A percentile compares a stretch with the other conserved stretches of the same genome.
phyloP scores from a whole-genome alignment of 2,888 invertebrate species.

The Drosophila birchii region DNA sequence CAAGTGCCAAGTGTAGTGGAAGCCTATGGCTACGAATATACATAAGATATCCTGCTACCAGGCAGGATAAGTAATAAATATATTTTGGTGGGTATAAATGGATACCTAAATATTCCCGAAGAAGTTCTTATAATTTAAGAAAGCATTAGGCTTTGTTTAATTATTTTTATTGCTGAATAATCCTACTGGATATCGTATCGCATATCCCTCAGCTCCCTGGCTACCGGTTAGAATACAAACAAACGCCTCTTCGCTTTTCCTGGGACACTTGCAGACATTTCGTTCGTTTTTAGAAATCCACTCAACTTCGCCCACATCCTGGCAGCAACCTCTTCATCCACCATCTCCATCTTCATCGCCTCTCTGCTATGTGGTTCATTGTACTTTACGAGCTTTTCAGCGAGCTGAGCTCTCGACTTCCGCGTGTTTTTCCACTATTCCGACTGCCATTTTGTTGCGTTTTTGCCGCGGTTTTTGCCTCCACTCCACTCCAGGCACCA shows the following conservation, averaged over 20 bases:
- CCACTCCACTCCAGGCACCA: background rate
- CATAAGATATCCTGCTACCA: background rate
- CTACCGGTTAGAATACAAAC: constrained; percentile 52
- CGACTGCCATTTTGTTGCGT: constrained; percentile 67
- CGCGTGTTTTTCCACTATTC: constrained; percentile 60
- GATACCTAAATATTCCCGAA: too few species aligned
- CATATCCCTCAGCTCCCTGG: background rate
- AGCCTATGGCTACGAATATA: background rate
- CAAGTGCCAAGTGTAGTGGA: constrained; percentile 53
- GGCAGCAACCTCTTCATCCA: constrained; percentile 4
- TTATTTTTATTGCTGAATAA: too few species aligned
- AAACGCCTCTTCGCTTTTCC: constrained; percentile 43
- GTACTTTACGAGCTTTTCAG: constrained; percentile 69
- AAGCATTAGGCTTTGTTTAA: background rate
- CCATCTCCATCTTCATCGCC: constrained; percentile 5
- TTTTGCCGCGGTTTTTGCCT: constrained; percentile 29
- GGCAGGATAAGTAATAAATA: background rate
- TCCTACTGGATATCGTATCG: background rate
- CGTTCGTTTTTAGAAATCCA: constrained; percentile 65
- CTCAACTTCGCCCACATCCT: constrained; percentile 57
- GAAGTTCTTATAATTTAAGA: background rate
- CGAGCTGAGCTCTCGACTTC: constrained; percentile 63
- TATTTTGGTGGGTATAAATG: background rate
- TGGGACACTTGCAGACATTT: constrained; percentile 52
- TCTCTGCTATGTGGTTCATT: constrained; percentile 66